Base-by-base conservation (phyloP, 2,113 vertebrate genomes). In the Elephantulus edwardii region DNA sequence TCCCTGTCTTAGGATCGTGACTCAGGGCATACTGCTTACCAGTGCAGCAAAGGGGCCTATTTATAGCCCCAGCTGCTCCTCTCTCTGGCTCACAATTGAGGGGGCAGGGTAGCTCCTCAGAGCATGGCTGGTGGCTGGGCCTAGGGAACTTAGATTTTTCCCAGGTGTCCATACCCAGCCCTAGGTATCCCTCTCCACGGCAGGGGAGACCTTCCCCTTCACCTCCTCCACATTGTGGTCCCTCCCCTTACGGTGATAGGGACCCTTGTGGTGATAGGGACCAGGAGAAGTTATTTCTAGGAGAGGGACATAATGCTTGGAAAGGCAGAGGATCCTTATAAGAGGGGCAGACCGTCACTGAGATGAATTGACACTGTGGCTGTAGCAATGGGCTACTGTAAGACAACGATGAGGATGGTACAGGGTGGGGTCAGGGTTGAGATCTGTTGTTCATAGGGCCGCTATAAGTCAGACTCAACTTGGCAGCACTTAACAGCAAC, bases 131-230 rank as follows among this genome's bases (percentile, higher is more conserved):
- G 48, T 17, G 82, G 82, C 50, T 33, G 0, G 58, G 64, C 80
- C 0, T 1, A 56, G 66, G 78, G 80, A 72, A 52, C 26, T 54
- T 3, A n/a, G 5, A 35, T 48, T 90, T 35, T 72, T 71, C 66
- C 79, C 80, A 64, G 86, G 83, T 78, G 74, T 72, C n/a, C 20
- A 70, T 16, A 5, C 33, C 40, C 60, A 48, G 84, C 58, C 71
- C 70, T 86, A 50, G 3, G 26, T 24, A n/a, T n/a, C 56, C 70
- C 76, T 38, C 14, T 46, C 4, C 86, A 99, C 99, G 99, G 98
- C 98, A 17, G 96, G 96, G 81, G 97, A 99, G 74, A 98, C 97
- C 0, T 99, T 99, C 28, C 95, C 97, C 0, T 99, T 98, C 95
- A 97, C 97, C 3, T 97, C 98, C 1, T 97, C 98, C 0, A 98